A percentile compares a stretch with the other conserved stretches of the same genome.
Conservation (phyloP, 2,113 vertebrate genomes). For the Saguinus midas region DNA sequence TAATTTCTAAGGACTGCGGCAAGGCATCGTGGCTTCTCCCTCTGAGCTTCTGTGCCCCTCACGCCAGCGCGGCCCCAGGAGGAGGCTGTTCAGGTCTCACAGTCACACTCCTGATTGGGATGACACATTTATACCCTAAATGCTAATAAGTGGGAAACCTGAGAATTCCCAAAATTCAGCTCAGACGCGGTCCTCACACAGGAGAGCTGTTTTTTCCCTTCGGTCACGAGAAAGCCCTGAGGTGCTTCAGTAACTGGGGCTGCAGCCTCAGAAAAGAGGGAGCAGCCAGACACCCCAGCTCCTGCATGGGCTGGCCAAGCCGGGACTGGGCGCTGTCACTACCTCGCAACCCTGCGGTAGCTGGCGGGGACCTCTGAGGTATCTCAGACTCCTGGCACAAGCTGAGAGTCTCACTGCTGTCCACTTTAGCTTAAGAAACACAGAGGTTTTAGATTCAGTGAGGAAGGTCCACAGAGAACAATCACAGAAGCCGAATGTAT, state of each 20-base stretch:
- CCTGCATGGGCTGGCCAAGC: accelerated
- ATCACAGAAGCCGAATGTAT: neutral
- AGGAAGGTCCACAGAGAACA: neutral
- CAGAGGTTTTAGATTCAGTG: neutral
- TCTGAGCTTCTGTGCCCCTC: accelerated
- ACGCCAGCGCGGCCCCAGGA: neutral
- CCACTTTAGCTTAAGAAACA: neutral
- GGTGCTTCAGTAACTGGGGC: too few species aligned
- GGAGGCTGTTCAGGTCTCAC: neutral
- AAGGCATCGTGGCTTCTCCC: accelerated
- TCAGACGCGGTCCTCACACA: neutral
- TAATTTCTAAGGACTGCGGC: neutral
- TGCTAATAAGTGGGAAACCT: neutral
- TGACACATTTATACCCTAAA: accelerated
- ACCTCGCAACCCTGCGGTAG: too few species aligned
- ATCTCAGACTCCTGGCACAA: neutral
- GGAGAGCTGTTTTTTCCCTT: neutral
- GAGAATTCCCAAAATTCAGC: neutral
- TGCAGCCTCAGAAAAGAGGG: too few species aligned
- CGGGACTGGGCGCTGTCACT: too few species aligned
- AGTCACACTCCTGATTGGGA: accelerated
- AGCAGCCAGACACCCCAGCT: neutral
- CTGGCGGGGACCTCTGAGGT: accelerated
- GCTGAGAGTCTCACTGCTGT: neutral
- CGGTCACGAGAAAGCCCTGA: accelerated